Percentiles rank a stretch among this genome's conserved stretches.
phyloP scores from a whole-genome alignment of 2,797 vertebrate species.

The Vultur gryphus region DNA sequence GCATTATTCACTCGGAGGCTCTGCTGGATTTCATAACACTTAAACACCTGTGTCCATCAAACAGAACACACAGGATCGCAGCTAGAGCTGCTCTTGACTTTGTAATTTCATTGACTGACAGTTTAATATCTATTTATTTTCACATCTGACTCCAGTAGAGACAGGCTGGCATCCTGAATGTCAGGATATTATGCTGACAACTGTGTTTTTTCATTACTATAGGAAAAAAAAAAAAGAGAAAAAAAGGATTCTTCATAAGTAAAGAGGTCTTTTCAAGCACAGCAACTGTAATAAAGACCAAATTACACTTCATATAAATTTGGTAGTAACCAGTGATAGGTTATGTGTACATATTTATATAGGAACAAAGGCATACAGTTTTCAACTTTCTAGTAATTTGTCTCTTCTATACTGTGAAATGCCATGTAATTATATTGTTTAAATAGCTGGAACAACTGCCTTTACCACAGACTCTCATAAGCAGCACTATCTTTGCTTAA shows the following conservation, averaged over 20 bases:
- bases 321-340: slow-evolving; percentile 57
- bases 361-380: slow-evolving; percentile 27
- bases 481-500: slow-evolving; percentile 48
- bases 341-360: slow-evolving; percentile 64
- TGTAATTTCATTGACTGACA: slow-evolving; percentile 86
- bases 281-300: slow-evolving; percentile 54
- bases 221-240: not conserved
- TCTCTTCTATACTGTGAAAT: slow-evolving; percentile 48
- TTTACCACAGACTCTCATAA: slow-evolving; percentile 38
- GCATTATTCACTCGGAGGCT: slow-evolving; percentile 67
- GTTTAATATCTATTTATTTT: slow-evolving; percentile 88
- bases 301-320: slow-evolving; percentile 70
- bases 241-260: slow-evolving; percentile 53
- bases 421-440: slow-evolving; percentile 71
- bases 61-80: slow-evolving; percentile 73
- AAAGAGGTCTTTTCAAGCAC: slow-evolving; percentile 64
- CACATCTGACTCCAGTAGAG: slow-evolving; percentile 81
- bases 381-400: slow-evolving; percentile 47
- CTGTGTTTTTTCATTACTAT: slow-evolving; percentile 69
- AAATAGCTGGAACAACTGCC: slow-evolving; percentile 65
- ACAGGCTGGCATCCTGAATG: slow-evolving; percentile 78
- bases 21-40: slow-evolving; percentile 77
- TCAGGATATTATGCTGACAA: slow-evolving; percentile 81
- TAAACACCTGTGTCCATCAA: slow-evolving; percentile 82
- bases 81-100: slow-evolving; percentile 80